Evolutionary conservation across 1,140 invertebrate species (phyloP), one percentile per base, ranked within the genome.

Genomic region (Ridgeia piscesae): DNA sequence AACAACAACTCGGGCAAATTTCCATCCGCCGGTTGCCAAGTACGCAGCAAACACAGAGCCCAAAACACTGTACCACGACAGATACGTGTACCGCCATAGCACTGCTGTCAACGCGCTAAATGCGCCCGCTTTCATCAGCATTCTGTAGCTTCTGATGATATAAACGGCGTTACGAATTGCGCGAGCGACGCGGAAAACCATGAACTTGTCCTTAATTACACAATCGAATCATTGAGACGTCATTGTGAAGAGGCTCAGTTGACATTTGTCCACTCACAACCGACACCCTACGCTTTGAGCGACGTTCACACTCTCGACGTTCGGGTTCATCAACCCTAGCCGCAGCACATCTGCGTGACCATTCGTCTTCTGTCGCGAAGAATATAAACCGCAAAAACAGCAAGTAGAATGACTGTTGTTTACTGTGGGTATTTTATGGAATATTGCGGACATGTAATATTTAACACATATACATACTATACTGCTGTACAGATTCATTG

Each of bases 21-120:
- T 92, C 94, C 94, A 95, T 42, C 95, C 95, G 31, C 95, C 95
- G 17, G 95, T 95, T 2, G 93, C 93, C 1, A 95, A 91, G 93
- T 95, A 95, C 21, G 93, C 92, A 33, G 48, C 89, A 88, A 95
- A 94, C 4, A 94, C 92, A 31, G 91, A 33, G 35, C 33, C 92
- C 27, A 92, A 89, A 33, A 35, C 33, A n/a, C 31, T 90, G 35
- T 34, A 34, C 89, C 33, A 34, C 31, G 89, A 90, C 34, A 90
- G 35, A 21, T 34, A 17, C n/a, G 89, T 35, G n/a, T 90, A 90
- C 35, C 35, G 33, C 89, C 89, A 90, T 34, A 90, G n/a, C 35
- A 90, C 34, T 14, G 89, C 89, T 35, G 89, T 35, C 89, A 90
- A 90, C 4, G 89, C 89, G 89, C 89, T 77, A 21, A 77, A 77